These are phyloP conservation scores for Parotia lawesii DNA, from an alignment of 2,113 vertebrate genomes.

Conservation along the genomic window DNA sequence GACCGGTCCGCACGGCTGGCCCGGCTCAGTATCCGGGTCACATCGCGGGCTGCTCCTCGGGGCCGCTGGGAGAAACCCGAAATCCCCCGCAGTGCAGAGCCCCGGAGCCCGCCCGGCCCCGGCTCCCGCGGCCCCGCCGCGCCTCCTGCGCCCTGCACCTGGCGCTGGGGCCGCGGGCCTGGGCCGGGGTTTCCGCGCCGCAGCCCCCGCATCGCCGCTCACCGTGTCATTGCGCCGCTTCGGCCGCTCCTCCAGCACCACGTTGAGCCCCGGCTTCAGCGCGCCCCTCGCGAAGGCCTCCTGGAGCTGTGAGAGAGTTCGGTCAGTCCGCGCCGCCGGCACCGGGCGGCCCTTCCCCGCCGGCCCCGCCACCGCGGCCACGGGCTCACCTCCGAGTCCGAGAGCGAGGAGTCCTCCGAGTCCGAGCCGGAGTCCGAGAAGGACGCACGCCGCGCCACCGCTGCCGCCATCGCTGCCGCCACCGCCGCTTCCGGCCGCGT, in stretches of 20 bases:
- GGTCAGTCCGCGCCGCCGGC: not conserved
- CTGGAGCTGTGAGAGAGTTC: slow-evolving; percentile 78
- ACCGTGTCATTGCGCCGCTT: slow-evolving; percentile 82
- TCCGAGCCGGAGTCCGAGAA: not conserved
- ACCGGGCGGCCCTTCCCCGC: not conserved
- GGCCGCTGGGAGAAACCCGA: not conserved
- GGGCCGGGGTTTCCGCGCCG: not conserved
- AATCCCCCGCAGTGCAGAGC: accelerated
- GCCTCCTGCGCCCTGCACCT: not conserved
- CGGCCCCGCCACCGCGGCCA: not conserved
- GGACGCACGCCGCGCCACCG: not conserved
- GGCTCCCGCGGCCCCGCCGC: not conserved
- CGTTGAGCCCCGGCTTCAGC: slow-evolving; percentile 89
- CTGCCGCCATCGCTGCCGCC: not conserved
- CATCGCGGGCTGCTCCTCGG: not conserved
- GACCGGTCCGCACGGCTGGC: not conserved
- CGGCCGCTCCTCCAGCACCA: slow-evolving; percentile 78
- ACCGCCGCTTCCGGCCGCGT: not conserved
- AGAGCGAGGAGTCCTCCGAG: slow-evolving; percentile 14
- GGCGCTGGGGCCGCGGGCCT: not conserved
- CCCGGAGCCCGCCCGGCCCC: not conserved
- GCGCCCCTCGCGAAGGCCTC: slow-evolving; percentile 84
- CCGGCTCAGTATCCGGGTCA: accelerated
- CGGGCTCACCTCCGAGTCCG: slow-evolving; percentile 23
- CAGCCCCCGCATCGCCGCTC: slow-evolving; percentile 35